Base-by-base conservation (phyloP, 2,113 vertebrate species). In the Pluvialis apricaria region DNA sequence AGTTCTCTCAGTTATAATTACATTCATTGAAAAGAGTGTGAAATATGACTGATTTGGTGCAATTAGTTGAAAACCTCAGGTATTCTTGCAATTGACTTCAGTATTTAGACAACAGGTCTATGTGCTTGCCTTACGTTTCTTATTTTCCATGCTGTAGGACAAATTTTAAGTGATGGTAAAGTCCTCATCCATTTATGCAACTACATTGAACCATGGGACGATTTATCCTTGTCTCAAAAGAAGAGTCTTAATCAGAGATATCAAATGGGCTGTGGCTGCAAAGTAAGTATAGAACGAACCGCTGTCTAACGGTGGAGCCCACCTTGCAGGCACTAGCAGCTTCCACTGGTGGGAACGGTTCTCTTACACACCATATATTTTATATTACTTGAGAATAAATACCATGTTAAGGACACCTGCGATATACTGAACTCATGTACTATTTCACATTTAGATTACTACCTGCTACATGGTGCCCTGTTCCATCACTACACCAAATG, bases 171-270 rank as follows among this genome's bases (percentile, higher is more conserved):
- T 16, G 98, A 99, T 36, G 98, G 99, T 32, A 99, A 98, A 97
- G 98, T 99, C 94, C 97, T 98, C 72, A 98, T 99, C 90, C 98
- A 98, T 57, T 96, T 99, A 88, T 99, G 99, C 94, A 99, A 99
- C 97, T 98, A 99, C 76, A 98, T 99, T 26, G 98, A 99, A 82
- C 98, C 98, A 4, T 99, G 99, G 99, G 98, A 99, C 70, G 98
- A 98, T 72, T 95, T 99, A 45, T 98, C 99, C 42, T 82, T 98
- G 86, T 98, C 98, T 38, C 99, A 99, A 94, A 99, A 98, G 97
- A 98, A 99, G 96, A 99, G 98, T 90, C 98, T 99, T 73, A 99
- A 99, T 93, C 98, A 99, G 95, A 98, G 98, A 97, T 99, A 99
- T 96, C 98, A 99, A 93, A 98, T 98, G 98, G 99, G 99, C 96